Percentiles rank a stretch among this genome's conserved stretches.
These are phyloP conservation scores for Phrynosoma platyrhinos DNA, from an alignment of 2,113 vertebrate genomes.

Conservation along the genomic window DNA sequence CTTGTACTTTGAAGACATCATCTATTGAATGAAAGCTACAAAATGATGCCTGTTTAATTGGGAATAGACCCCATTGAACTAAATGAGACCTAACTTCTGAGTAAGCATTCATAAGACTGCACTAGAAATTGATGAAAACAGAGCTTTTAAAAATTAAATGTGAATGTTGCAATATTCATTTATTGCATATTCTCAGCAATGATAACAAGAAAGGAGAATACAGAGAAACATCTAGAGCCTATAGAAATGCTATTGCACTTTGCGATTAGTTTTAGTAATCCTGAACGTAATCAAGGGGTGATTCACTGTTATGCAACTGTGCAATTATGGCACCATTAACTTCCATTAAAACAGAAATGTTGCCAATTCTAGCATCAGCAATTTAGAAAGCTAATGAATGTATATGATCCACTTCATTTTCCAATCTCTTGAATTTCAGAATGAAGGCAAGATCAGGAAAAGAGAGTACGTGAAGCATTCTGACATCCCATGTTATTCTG, in stretches of 20 bases:
- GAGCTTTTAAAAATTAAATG: constrained; percentile 24
- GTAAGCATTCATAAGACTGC: not conserved
- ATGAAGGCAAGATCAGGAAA: constrained; percentile 37
- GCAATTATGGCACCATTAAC: constrained; percentile 71
- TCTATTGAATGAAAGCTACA: not conserved
- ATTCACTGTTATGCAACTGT: constrained; percentile 56
- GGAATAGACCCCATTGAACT: not conserved
- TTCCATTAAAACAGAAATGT: constrained; percentile 69
- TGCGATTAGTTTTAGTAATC: constrained; percentile 61
- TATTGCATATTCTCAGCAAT: constrained; percentile 33
- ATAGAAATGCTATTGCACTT: constrained; percentile 42
- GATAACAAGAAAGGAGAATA: constrained; percentile 45
- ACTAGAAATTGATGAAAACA: constrained; percentile 24
- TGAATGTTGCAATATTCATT: constrained; percentile 45
- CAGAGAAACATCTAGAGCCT: constrained; percentile 5
- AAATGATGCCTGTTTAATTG: not conserved
- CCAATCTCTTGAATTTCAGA: constrained; percentile 22
- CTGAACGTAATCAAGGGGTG: constrained; percentile 63
- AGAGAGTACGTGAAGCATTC: constrained; percentile 48
- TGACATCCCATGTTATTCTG: constrained; percentile 47
- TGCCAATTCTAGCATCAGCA: constrained; percentile 66
- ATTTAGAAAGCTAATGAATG: constrained; percentile 66
- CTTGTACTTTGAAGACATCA: not conserved
- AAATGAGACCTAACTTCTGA: not conserved
- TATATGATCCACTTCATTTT: constrained; percentile 53